Evolutionary conservation across 1,140 invertebrate genomes (phyloP).

Genomic region (Sinella curviseta): DNA sequence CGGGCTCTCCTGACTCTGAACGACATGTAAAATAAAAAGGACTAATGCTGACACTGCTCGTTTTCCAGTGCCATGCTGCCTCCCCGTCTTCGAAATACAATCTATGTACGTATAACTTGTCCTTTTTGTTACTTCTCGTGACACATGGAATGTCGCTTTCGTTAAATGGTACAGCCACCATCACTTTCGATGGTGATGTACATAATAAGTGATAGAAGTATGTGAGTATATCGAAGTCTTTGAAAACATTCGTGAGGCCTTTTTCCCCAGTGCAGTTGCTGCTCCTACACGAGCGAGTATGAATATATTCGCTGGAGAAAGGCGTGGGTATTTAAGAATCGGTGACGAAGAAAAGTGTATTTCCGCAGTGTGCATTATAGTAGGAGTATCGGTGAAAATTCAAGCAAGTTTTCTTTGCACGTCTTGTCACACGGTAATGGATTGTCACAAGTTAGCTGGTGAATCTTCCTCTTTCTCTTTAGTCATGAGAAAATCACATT

Average conservation of each 20-base stretch:
- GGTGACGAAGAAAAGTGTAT: not conserved
- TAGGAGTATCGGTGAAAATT: slow-evolving; percentile 1
- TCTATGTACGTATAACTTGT: too few species aligned
- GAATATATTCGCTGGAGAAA: not conserved
- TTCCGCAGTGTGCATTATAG: not conserved
- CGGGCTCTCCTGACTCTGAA: not conserved
- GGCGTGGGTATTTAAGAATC: not conserved
- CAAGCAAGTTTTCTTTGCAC: not conserved
- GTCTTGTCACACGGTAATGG: slow-evolving; percentile 15
- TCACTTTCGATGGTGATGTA: too few species aligned
- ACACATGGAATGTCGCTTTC: too few species aligned
- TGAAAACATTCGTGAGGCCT: too few species aligned
- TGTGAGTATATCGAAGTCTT: too few species aligned
- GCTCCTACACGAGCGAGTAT: not conserved
- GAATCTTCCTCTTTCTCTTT: not conserved
- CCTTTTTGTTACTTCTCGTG: not conserved
- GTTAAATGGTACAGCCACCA: too few species aligned
- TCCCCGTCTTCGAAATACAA: too few species aligned
- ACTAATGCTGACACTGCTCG: not conserved
- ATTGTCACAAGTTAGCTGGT: slow-evolving; percentile 1
- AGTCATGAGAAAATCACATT: slow-evolving; percentile 5
- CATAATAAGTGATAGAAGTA: too few species aligned
- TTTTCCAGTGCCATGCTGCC: not conserved
- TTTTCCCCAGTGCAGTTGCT: too few species aligned
- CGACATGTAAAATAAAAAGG: not conserved